Conservation (phyloP, 2,113 vertebrate species). For the Uropsilus gracilis region DNA sequence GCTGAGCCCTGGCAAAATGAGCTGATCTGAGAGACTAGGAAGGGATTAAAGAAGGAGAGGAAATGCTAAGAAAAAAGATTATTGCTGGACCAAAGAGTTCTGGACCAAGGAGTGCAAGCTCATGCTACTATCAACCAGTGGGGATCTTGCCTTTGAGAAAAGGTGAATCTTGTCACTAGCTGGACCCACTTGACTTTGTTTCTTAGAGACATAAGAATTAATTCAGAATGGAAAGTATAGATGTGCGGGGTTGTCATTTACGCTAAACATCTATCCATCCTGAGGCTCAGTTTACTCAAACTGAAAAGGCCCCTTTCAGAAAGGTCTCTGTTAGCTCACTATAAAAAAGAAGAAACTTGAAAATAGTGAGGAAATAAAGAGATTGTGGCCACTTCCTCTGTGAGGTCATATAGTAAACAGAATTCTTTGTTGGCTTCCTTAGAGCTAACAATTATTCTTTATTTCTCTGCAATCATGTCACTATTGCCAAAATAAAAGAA, state of each 20-base stretch:
- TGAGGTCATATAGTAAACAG: not conserved
- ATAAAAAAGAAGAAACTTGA: not conserved
- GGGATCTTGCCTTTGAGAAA: not conserved
- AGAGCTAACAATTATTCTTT: conserved; percentile 16
- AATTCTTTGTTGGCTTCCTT: conserved; percentile 3
- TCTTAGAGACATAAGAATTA: not conserved
- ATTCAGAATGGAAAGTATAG: not conserved
- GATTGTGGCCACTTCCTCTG: not conserved
- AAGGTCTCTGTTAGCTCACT: not conserved
- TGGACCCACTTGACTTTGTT: not conserved
- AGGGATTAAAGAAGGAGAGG: not conserved
- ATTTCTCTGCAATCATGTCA: conserved; percentile 20
- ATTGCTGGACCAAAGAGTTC: not conserved
- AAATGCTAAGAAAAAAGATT: not conserved
- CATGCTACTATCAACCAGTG: not conserved
- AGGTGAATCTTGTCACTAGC: not conserved
- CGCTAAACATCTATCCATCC: not conserved
- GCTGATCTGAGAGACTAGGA: not conserved
- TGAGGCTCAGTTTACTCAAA: not conserved
- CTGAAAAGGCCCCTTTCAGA: not conserved
- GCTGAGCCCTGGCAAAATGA: not conserved
- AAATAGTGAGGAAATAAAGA: conserved; percentile 11
- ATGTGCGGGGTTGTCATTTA: not conserved
- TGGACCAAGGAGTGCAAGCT: not conserved
- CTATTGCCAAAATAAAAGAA: conserved; percentile 31